Base-by-base conservation (phyloP, 2,888 invertebrate genomes). In the Mongoloraphidia duomilia region DNA sequence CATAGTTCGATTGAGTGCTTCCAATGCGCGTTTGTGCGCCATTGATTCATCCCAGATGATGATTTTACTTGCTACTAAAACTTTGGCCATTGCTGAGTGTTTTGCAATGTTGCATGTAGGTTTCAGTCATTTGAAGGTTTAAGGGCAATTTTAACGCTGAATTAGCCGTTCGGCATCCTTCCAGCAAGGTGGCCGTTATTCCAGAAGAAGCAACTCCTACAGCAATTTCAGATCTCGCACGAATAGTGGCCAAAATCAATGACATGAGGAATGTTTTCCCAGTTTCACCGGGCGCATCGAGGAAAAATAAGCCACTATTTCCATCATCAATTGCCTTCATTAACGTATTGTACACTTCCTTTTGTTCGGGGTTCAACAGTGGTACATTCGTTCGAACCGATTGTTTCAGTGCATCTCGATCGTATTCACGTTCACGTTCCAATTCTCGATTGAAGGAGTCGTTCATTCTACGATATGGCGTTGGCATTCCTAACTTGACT, bases 31-130 rank as follows among this genome's bases (percentile, higher is more conserved):
- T 55, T 58, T 59, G 43, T 60, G 59, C 17, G 57, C 56, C 59
- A 61, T 60, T 47, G 58, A 57, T 52, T 58, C 56, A 50, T 57
- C 55, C 57, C 59, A 60, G 46, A 63, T 49, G 14, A 62, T 60
- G 33, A 62, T 50, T 54, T 54, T 55, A 41, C 58, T 57, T 49
- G 53, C 46, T 42, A 50, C 53, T 41, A 61, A 53, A 44, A 63
- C 55, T 58, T 55, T 58, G 41, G 56, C 61, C 56, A 58, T 59
- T 51, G 56, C 58, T 14, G 59, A 59, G 46, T 55, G 54, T 57
- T 57, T 59, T 44, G 59, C 50, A 55, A 63, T 58, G 47, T 58
- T 59, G 50, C 60, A 62, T 33, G 53, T 55, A 41, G 59, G 57
- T 46, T 50, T 62, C 58, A 41, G 37, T 54, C 35, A 44, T 49